Evolutionary conservation across 2,888 invertebrate genomes (phyloP), one percentile per base, ranked within the genome.

Genomic region (Lasioglossum morio): DNA sequence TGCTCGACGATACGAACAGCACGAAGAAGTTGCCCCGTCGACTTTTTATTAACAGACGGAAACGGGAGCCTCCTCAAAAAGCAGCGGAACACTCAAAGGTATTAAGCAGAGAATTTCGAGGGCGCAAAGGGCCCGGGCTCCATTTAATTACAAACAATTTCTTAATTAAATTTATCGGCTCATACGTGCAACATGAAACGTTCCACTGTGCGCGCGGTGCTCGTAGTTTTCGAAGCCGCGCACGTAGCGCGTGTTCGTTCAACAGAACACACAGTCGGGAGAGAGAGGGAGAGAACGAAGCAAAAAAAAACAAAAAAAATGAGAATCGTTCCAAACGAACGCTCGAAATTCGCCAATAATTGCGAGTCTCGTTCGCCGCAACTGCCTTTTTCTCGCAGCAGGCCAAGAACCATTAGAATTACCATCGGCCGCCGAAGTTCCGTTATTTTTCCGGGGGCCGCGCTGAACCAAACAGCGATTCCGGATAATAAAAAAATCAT

Each of bases 351-450:
- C 34, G 60, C 43, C 63, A 40, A 63, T 76, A 63, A 63, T 63
- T 76, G 63, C 63, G 40, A 27, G 60, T 43, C 48, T 23, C 63
- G 43, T 43, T 60, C 60, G n/a, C 37, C 57, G 60, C 43, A 40
- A 40, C 60, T n/a, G 48, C 30, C 19, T 23, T 66, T 43, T 34
- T 34, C n/a, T 43, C 43, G 43, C 34, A 66, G 66, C 30, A 34
- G 34, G 19, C 63, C 43, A 46, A 43, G 76, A 43, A 76, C 76
- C 23, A 76, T 76, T 63, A 76, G 40, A 76, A 76, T 76, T 43
- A 63, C 63, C 63, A 76, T 76, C 43, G 63, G 12, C 30, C 63
- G 23, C 43, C 76, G 30, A 23, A 23, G 12, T 34, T 30, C n/a
- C 66, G 66, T 12, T 16, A 30, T 27, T 60, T 60, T 60, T 30